Base-by-base conservation (phyloP, 2,888 invertebrate species). In the Neoscelio sp. region DNA sequence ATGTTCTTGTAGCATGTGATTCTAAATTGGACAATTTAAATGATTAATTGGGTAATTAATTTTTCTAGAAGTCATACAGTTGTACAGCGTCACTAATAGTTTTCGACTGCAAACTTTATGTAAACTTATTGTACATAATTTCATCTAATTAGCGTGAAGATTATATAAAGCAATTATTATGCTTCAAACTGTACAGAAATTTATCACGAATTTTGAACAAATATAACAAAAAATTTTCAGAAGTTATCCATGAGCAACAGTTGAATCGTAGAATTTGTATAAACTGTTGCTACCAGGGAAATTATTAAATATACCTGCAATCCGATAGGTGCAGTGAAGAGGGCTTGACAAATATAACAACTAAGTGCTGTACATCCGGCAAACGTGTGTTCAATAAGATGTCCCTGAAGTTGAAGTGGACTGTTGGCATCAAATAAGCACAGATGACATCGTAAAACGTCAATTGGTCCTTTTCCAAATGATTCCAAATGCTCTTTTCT, bases 361-460 rank as follows among this genome's bases (percentile, higher is more conserved):
- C 95, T 94, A 88, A 95, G 96, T 28, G 94, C 93, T 28, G 95
- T 94, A 84, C 96, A 96, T 2, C 96, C 97, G 18, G 96, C 96
- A 87, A 97, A 98, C 0, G 96, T 97, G 90, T 98, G 98, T 85
- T 98, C 97, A 75, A 98, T 97, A 70, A 98, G 92, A 88, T 98
- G 98, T 73, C 95, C 94, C 89, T 97, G 98, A 1, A 98, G 92
- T 77, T 97, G 95, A 30, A 95, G 93, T 0, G 96, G 94, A 0
- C 96, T 95, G 42, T 95, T 94, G 42, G 96, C 93, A 5, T 95
- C 93, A 82, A 95, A 93, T 62, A 95, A 93, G 86, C 98, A 98
- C 1, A 98, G 92, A 78, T 95, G 94, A 86, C 98, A 98, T 85
- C 87, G 83, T 6, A 88, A 68, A 8, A 85, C 83, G 13, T 88